phyloP scores from a whole-genome alignment of 2,113 vertebrate species.

The Arenaria interpres region DNA sequence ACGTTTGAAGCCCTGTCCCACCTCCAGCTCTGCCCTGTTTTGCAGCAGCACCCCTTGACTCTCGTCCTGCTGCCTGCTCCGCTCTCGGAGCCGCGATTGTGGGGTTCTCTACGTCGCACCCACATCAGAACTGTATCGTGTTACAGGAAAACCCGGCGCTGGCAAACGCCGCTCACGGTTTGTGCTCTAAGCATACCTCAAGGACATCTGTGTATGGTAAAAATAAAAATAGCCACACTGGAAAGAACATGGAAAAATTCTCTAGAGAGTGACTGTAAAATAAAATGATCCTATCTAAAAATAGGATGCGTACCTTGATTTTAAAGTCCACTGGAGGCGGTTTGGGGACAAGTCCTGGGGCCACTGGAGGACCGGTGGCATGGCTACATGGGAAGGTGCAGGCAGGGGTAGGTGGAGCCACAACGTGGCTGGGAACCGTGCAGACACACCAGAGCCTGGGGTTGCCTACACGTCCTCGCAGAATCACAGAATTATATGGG shows the following conservation, averaged over 20 bases:
- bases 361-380: neutral
- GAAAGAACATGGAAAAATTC: neutral
- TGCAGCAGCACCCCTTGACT: neutral
- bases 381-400: neutral
- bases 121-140: neutral
- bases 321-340: neutral
- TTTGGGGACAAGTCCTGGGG: neutral
- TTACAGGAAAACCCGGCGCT: neutral
- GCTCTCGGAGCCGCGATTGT: neutral
- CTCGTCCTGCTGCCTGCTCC: rapidly evolving
- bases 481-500: no score
- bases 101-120: neutral
- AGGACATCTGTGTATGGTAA: neutral
- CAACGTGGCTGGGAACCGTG: neutral
- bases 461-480: neutral
- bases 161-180: neutral
- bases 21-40: neutral
- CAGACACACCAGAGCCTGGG: neutral
- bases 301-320: neutral
- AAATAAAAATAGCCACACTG: neutral
- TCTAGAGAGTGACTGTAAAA: neutral
- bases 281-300: neutral
- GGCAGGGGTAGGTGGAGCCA: neutral
- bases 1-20: neutral
- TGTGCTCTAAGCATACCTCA: neutral